Conservation (phyloP, 30 jellyfish, hydroid and myxozoan genomes). For the Morbakka virulenta region DNA sequence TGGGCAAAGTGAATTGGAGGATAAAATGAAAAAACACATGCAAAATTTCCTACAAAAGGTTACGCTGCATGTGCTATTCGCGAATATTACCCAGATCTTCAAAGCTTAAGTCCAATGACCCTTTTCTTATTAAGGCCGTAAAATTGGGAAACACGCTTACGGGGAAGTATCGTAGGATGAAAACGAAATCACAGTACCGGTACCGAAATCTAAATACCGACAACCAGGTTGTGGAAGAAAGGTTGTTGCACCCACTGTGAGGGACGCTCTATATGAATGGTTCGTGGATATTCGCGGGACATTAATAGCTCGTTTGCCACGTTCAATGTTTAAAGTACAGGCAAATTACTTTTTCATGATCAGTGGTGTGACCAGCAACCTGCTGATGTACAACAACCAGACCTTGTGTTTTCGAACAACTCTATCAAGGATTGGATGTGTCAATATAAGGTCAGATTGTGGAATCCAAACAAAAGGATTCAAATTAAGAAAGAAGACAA, state of each 20-base stretch:
- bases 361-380: slow-evolving; percentile 36
- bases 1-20: slow-evolving; percentile 4
- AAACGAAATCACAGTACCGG: too few species aligned
- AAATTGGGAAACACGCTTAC: slow-evolving; percentile 16
- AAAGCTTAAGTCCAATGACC: slow-evolving; percentile 15
- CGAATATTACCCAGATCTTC: too few species aligned
- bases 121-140: slow-evolving; percentile 15
- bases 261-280: slow-evolving; percentile 43
- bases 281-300: slow-evolving; percentile 42
- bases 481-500: background rate
- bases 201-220: too few species aligned
- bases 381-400: too few species aligned
- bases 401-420: slow-evolving; percentile 19
- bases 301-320: slow-evolving; percentile 31
- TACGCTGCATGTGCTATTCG: slow-evolving; percentile 44
- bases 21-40: too few species aligned
- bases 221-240: slow-evolving; percentile 55
- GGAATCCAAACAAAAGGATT: background rate
- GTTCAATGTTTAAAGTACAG: too few species aligned
- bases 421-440: slow-evolving; percentile 30
- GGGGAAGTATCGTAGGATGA: background rate
- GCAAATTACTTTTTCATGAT: slow-evolving; percentile 9
- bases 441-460: slow-evolving; percentile 3
- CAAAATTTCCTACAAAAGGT: slow-evolving; percentile 19
- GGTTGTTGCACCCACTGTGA: slow-evolving; percentile 36